phyloP scores from a whole-genome alignment of 2,888 invertebrate species.

The Lepidocyrtoides sp. region DNA sequence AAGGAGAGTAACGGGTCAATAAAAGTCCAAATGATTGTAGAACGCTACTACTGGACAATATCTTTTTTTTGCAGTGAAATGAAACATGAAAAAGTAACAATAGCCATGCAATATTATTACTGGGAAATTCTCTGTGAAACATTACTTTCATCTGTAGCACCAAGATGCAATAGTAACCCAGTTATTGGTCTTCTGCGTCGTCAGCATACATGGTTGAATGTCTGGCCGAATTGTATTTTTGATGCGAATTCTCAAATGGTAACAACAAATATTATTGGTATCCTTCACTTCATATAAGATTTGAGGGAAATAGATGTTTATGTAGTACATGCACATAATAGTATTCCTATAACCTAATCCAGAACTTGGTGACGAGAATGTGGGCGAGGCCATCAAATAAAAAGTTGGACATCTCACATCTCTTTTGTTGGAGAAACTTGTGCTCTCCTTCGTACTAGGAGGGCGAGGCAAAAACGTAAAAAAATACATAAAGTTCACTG shows the following conservation, averaged over 20 bases:
- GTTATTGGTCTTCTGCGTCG: not conserved
- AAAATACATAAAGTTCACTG: slow-evolving; percentile 4
- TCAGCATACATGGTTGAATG: not conserved
- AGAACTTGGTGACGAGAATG: slow-evolving; percentile 63
- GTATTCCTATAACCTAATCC: too few species aligned
- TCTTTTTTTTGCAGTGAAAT: too few species aligned
- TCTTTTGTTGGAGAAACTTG: slow-evolving; percentile 33
- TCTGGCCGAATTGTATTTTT: too few species aligned
- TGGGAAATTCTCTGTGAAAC: too few species aligned
- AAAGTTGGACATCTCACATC: slow-evolving; percentile 57
- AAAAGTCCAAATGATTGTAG: too few species aligned
- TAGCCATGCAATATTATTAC: too few species aligned
- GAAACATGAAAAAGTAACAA: too few species aligned
- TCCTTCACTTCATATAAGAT: not conserved
- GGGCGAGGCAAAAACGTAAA: slow-evolving; percentile 33
- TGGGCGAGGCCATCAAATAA: slow-evolving; percentile 71
- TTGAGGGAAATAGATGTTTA: not conserved
- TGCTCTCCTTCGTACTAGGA: not conserved
- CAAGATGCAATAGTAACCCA: not conserved
- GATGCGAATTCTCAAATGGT: not conserved
- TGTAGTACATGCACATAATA: not conserved
- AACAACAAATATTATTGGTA: not conserved
- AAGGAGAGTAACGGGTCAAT: too few species aligned
- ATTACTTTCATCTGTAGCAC: not conserved
- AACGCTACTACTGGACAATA: too few species aligned